Percentiles rank a stretch among this genome's conserved stretches.
These are phyloP conservation scores for Sialis fuliginosa DNA, from an alignment of 2,888 invertebrate genomes.

Conservation along the genomic window DNA sequence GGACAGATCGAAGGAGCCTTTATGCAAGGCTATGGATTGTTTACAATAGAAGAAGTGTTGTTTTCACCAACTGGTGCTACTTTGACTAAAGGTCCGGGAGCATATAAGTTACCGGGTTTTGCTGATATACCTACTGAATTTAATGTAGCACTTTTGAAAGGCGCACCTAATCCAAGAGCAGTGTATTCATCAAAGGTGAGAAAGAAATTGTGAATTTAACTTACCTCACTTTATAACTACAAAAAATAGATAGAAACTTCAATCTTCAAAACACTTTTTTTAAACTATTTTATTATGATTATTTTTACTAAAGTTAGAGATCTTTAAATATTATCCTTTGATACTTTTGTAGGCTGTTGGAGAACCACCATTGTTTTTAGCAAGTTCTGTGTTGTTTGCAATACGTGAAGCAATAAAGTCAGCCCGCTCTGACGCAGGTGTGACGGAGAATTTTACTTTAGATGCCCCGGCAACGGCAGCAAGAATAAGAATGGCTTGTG, in stretches of 20 bases:
- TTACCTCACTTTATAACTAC: too few relatives aligned
- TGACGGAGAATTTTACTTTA: conserved; percentile 38
- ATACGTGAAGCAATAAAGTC: conserved; percentile 73
- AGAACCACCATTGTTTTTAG: conserved; percentile 85
- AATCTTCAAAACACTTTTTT: too few relatives aligned
- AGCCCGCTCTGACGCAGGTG: conserved; percentile 54
- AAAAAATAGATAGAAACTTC: too few relatives aligned
- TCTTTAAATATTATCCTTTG: background rate
- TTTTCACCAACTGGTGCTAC: conserved; percentile 70
- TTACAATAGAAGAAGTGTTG: conserved; percentile 76
- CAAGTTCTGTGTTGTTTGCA: conserved; percentile 76
- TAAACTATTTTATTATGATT: background rate
- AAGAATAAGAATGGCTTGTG: conserved; percentile 75
- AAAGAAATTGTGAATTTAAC: conserved; percentile 2
- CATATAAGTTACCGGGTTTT: conserved; percentile 87
- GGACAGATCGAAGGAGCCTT: conserved; percentile 95
- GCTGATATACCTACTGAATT: conserved; percentile 82
- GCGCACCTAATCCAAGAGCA: conserved; percentile 73
- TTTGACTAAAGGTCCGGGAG: conserved; percentile 78
- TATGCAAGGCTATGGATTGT: conserved; percentile 86
- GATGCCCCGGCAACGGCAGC: conserved; percentile 81
- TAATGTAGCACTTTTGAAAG: conserved; percentile 81
- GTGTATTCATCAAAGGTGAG: conserved; percentile 93
- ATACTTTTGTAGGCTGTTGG: conserved; percentile 62
- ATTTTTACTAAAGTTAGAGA: background rate